phyloP scores from a whole-genome alignment of 2,888 invertebrate genomes.

The Zeuzera pyrina region DNA sequence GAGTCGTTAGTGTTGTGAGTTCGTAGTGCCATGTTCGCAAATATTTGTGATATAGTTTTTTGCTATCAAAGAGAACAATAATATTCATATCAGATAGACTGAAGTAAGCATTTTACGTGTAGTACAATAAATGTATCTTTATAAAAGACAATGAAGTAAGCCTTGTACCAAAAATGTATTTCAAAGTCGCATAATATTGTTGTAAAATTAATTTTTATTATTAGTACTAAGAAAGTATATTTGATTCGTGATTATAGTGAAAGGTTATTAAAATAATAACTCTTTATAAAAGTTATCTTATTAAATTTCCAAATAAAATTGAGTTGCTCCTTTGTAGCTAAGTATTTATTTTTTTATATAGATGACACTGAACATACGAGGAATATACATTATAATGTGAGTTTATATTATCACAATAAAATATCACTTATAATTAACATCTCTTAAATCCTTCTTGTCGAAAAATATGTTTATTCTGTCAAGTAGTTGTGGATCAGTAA shows the following conservation, averaged over 20 bases:
- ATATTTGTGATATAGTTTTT: constrained; percentile 19
- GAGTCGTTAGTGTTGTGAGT: constrained; percentile 38
- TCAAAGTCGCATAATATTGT: constrained; percentile 20
- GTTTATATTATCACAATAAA: constrained; percentile 42
- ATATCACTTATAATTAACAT: constrained; percentile 56
- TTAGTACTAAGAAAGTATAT: too few species aligned
- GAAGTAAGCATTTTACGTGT: constrained; percentile 38
- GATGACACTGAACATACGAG: constrained; percentile 54
- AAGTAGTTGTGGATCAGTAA: constrained; percentile 59
- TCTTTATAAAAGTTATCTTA: too few species aligned
- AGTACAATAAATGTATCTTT: too few species aligned
- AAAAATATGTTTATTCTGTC: constrained; percentile 70
- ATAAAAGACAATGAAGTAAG: constrained; percentile 60
- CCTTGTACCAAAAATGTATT: constrained; percentile 57
- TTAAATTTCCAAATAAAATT: too few species aligned
- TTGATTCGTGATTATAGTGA: too few species aligned
- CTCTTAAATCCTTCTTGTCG: constrained; percentile 63
- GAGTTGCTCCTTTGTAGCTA: too few species aligned
- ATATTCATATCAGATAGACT: constrained; percentile 30
- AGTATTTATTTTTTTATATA: too few species aligned
- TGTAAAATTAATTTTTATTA: background rate
- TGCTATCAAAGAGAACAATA: background rate
- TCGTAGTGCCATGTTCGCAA: constrained; percentile 49
- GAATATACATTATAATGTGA: constrained; percentile 45
- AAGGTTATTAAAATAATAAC: too few species aligned